Percentiles rank a stretch among this genome's conserved stretches.
Conservation (phyloP, 2,113 vertebrate genomes). For the Leptobrachium ailaonicum region DNA sequence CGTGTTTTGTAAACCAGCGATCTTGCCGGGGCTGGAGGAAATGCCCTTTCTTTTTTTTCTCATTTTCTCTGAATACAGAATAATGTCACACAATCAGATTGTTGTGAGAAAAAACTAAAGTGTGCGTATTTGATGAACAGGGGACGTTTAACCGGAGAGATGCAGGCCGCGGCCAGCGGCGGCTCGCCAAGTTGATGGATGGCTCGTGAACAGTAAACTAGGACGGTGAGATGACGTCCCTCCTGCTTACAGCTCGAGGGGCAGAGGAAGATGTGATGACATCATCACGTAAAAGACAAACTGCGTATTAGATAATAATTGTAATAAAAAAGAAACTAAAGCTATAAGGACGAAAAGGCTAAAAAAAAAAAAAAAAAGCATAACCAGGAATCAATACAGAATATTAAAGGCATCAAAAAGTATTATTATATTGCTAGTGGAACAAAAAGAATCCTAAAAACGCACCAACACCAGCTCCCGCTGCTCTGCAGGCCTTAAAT, state of each 20-base stretch:
- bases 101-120: not conserved
- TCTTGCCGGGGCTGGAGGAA: slow-evolving; percentile 2
- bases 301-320: not conserved
- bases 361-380: not conserved
- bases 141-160: not conserved
- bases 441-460: no score
- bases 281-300: not conserved
- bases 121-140: no score
- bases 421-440: no score
- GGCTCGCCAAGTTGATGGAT: slow-evolving; percentile 4
- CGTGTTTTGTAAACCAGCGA: slow-evolving; percentile 6
- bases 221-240: not conserved
- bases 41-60: not conserved
- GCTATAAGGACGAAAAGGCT: not conserved
- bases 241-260: not conserved
- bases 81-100: slow-evolving; percentile 24
- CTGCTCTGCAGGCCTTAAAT: no score
- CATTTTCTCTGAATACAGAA: slow-evolving; percentile 3
- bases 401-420: no score
- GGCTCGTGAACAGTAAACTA: not conserved
- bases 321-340: not conserved
- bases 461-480: no score
- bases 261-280: not conserved
- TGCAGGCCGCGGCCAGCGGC: slow-evolving; percentile 9
- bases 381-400: no score